These are phyloP conservation scores for Acanthosepion lycidas DNA, from an alignment of 2,888 invertebrate genomes.

Conservation along the genomic window DNA sequence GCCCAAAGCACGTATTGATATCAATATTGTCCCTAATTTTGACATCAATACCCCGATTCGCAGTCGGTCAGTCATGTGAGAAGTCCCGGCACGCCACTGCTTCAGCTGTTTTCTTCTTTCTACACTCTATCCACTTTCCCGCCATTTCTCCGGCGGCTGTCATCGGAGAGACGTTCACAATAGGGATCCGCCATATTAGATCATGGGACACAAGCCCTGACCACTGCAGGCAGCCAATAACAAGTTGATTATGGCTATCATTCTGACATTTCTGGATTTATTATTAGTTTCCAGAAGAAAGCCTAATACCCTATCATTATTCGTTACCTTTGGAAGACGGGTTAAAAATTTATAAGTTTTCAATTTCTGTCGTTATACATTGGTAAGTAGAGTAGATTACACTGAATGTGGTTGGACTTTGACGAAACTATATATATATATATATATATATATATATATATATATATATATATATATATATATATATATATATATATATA, in stretches of 20 bases:
- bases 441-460: too few species aligned
- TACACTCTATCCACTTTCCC: neutral
- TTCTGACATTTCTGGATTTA: neutral
- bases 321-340: neutral
- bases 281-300: neutral
- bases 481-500: too few species aligned
- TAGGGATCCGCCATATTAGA: neutral
- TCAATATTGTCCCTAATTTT: constrained; percentile 33
- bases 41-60: neutral
- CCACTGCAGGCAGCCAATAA: neutral
- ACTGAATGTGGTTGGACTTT: too few species aligned
- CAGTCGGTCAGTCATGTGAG: neutral
- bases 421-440: too few species aligned
- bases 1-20: neutral
- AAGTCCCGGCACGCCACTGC: neutral
- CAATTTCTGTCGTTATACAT: neutral
- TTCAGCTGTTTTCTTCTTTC: neutral
- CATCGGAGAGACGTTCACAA: neutral
- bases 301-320: neutral
- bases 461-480: too few species aligned
- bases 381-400: too few species aligned
- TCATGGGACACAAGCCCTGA: neutral
- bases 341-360: neutral
- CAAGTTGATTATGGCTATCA: neutral
- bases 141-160: neutral